Evolutionary conservation across 2,797 vertebrate species (phyloP), one percentile per base, ranked within the genome.

Genomic region (Fundulus diaphanus): DNA sequence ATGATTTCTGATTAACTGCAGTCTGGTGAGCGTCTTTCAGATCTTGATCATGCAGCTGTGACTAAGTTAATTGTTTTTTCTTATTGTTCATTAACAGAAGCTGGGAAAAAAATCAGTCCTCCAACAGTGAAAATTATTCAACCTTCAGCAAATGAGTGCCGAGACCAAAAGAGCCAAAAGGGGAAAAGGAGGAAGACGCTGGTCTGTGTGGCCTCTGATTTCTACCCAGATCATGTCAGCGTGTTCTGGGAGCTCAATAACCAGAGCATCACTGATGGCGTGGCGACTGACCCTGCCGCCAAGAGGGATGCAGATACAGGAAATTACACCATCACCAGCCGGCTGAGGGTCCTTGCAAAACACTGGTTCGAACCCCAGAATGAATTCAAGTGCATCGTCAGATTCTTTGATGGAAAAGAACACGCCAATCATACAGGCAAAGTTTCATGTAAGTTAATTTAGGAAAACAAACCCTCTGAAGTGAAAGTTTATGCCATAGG

Each of bases 141-240:
- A 3, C 90, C 90, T 29, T 80, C 83, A 4, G 0, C 0, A 0
- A 22, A 4, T 0, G 88, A 92, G 72, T 92, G 91, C 76, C 20
- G 2, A 61, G 57, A 61, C 57, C 29, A 61, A 33, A 68, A 76
- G 9, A 7, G 77, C 1, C 54, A 72, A n/a, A 5, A 22, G 3
- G 79, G 89, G 20, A 29, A 15, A 0, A 5, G 20, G 20, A 5
- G 65, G 1, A 82, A 90, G 79, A 94, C 93, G 18, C 61, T 95
- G 46, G 80, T 94, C 24, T 94, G 93, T 69, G 37, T 90, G 86
- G 93, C 72, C 51, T 35, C 40, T 5, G 0, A 1, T 2, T 94
- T 94, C 85, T 95, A 94, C 83, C 94, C 94, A 2, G 93, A 94
- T 76, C 93, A 94, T 46, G 88, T 94, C 29, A 1, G 0, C 0